Evolutionary conservation across 2,888 invertebrate genomes (phyloP), one percentile per base, ranked within the genome.

Genomic region (Parnassius glacialis): DNA sequence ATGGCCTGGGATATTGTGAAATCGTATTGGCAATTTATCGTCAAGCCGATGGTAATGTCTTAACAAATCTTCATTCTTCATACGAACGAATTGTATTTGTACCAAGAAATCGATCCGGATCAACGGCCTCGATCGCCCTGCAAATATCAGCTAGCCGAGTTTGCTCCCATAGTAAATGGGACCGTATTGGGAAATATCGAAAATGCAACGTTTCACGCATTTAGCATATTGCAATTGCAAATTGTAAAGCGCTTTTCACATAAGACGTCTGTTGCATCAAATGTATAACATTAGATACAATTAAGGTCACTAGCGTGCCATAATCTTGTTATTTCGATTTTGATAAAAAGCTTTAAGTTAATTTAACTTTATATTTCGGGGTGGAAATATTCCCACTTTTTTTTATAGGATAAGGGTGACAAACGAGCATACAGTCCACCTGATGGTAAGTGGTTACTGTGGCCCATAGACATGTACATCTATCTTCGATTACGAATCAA

Each of bases 151-250:
- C 52, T 57, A 54, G 58, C 54, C 12, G 57, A 58, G 54, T 43
- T n/a, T 50, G 50, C 54, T 50, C 52, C 61, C 61, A 42, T 62
- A 50, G 52, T 55, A 60, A 58, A 44, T 54, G 43, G 47, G 25
- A 13, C 57, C 57, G 53, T 50, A 57, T 62, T 62, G 12, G 44
- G 54, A 53, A 62, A 62, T 62, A 58, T 42, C 51, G 52, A 61
- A 58, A 62, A 62, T 54, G 12, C 50, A 59, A 59, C 11, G 47
- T 43, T 44, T 58, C 42, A n/a, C 53, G 45, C 25, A 42, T n/a
- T 48, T 45, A n/a, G 41, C 59, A 59, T 53, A 53, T 47, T 42
- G 42, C 47, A 48, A 34, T 3, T 16, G 16, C n/a, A 34, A 25
- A 59, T 52, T 47, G 47, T 52, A 59, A 59, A 53, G 47, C 47